These are phyloP conservation scores for Apis mellifera DNA, from an alignment of 1,140 invertebrate genomes.

Conservation along the genomic window Amel_HAv3.1 CM009931.2:7495001-7495500, in stretches of 20 bases:
- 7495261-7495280: constrained; percentile 5
- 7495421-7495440: no score
- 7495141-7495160: no score
- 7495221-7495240: background rate
- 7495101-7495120: constrained; percentile 58
- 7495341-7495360: no score
- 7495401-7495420: no score
- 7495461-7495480: no score
- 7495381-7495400: no score
- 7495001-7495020: constrained; percentile 57
- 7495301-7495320: no score
- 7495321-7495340: no score
- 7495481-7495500: no score
- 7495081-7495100: constrained; percentile 57
- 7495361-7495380: no score
- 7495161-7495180: constrained; percentile 28
- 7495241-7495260: background rate
- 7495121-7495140: background rate
- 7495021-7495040: constrained; percentile 57
- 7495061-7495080: constrained; percentile 67
- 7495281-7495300: background rate
- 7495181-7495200: background rate
- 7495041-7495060: constrained; percentile 40
- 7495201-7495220: constrained; percentile 8
- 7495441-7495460: no score